Base-by-base conservation (phyloP, 2,888 invertebrate genomes). In the Drosophila dives region DNA sequence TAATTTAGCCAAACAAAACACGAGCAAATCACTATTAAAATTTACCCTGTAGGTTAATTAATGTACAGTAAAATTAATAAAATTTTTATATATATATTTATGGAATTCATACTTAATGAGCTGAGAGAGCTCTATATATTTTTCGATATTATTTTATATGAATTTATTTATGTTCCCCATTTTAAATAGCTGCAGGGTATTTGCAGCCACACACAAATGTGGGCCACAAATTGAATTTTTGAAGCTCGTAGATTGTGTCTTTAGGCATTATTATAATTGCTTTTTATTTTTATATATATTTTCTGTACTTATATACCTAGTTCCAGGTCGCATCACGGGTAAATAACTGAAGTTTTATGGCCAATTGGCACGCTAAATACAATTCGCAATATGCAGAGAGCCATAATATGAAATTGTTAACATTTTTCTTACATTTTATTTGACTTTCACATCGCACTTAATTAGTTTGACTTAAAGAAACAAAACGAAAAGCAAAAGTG, bases 401-500 rank as follows among this genome's bases (percentile, higher is more conserved):
- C 42, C 40, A 38, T 29, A 51, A 36, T 64, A 49, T 51, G 63
- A 80, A 80, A 74, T 77, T 77, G 71, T 59, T 74, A 64, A 58
- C 68, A 80, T 72, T 71, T 79, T 62, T 36, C 15, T 12, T 65
- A 60, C 64, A 76, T 73, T 71, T 80, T 63, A 72, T 71, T 76
- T 68, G 75, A 75, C 80, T 80, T 80, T 81, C 81, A 75, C 81
- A 67, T 32, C 33, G 10, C 66, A 64, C 64, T 65, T 73, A 81
- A 81, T 81, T 81, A 75, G 73, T 63, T 67, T 51, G 59, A 60
- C 58, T 66, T 56, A 42, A 72, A 50, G 61, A 40, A 63, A 64
- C 42, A 58, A 60, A 59, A 62, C 40, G 42, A 79, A 74, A 69
- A 77, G 53, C 73, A 77, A 80, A 74, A 80, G 68, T 80, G 69